phyloP scores from a whole-genome alignment of 2,888 invertebrate species.

The Strigamia maritima region DNA sequence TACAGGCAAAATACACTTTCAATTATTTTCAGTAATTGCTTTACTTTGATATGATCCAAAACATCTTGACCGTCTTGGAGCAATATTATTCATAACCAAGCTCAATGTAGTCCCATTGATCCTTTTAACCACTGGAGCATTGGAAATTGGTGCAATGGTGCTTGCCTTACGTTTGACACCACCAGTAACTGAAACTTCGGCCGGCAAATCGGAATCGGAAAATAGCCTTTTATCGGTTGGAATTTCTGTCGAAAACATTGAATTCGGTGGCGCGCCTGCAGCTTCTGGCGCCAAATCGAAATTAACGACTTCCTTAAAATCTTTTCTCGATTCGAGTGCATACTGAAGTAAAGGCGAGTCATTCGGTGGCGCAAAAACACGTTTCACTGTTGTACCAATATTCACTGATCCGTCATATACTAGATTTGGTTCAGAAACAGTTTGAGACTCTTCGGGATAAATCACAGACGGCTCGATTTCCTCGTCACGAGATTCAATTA shows the following conservation, averaged over 20 bases:
- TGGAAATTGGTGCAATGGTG: not conserved
- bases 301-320: too few species aligned
- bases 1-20: not conserved
- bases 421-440: too few species aligned
- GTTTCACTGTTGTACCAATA: too few species aligned
- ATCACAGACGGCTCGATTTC: not conserved
- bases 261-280: too few species aligned
- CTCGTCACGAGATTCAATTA: not conserved
- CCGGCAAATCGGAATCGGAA: not conserved
- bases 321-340: too few species aligned
- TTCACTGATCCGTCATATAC: too few species aligned
- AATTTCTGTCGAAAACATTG: too few species aligned
- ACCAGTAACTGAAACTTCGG: not conserved
- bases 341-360: too few species aligned
- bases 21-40: not conserved
- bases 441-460: too few species aligned
- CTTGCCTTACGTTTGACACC: not conserved
- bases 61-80: not conserved
- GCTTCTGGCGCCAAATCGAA: too few species aligned
- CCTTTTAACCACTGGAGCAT: not conserved
- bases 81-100: not conserved
- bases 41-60: not conserved
- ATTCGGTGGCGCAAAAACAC: too few species aligned
- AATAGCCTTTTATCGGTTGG: too few species aligned
- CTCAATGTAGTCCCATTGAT: not conserved